Conservation (phyloP, 1,140 invertebrate genomes). For the Pseudoatta argentina region DNA sequence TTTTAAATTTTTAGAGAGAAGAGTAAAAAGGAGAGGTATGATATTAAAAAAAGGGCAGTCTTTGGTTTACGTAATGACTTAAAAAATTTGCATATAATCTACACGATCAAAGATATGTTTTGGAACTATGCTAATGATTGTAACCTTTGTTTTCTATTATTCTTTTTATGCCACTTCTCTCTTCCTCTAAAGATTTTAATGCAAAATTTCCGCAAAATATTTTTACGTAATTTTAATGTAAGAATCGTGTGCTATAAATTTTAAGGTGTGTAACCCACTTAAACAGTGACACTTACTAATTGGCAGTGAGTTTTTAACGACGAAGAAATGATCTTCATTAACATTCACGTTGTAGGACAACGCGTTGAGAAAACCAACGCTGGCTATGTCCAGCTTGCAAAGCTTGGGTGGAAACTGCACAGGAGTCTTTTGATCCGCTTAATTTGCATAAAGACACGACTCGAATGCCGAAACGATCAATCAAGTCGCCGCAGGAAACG, state of each 20-base stretch:
- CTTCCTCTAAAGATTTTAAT: background rate
- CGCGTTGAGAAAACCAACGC: slow-evolving; percentile 38
- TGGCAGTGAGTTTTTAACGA: background rate
- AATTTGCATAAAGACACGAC: slow-evolving; percentile 76
- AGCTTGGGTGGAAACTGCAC: slow-evolving; percentile 55
- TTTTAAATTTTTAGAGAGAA: background rate
- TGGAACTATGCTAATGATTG: background rate
- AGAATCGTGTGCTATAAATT: background rate
- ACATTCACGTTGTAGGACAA: slow-evolving; percentile 60
- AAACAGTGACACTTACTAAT: background rate
- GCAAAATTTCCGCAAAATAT: background rate
- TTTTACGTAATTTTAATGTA: background rate
- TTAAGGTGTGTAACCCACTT: background rate
- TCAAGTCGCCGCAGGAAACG: slow-evolving; percentile 70
- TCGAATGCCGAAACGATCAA: slow-evolving; percentile 71
- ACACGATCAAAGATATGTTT: background rate
- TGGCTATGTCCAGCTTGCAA: slow-evolving; percentile 58
- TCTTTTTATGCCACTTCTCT: background rate
- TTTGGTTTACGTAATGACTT: background rate
- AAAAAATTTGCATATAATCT: slow-evolving; percentile 9
- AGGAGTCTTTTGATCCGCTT: slow-evolving; percentile 71
- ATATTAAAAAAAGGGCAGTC: background rate
- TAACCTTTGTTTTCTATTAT: background rate
- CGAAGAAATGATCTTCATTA: slow-evolving; percentile 62
- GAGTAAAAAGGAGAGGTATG: background rate